Base-by-base conservation (phyloP, 2,113 vertebrate species). In the Callorhinus ursinus region DNA sequence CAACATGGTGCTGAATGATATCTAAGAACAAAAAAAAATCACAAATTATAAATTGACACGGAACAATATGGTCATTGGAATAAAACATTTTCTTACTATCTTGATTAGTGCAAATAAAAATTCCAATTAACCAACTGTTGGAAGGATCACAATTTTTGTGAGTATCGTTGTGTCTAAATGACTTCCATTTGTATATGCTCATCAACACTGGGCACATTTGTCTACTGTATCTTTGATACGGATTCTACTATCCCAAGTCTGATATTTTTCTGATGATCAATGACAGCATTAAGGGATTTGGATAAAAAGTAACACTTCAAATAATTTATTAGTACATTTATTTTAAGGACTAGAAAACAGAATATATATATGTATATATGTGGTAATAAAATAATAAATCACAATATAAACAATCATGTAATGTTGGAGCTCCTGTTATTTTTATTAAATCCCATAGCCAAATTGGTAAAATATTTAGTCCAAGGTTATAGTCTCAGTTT, bases 401-500 rank as follows among this genome's bases (percentile, higher is more conserved):
- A 67, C 18, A 84, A 14, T 53, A 81, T 77, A 49, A 87, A 51
- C 28, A 61, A 57, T 86, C 14, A 49, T 55, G 55, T 10, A 61
- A 4, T 90, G 10, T 71, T 88, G 33, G 24, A 71, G 3, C 8
- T 14, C 10, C 42, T 71, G 13, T 4, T 16, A 65, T n/a, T 72
- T 88, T 76, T 51, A 91, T 82, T 91, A 74, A 71, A 79, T 7
- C 5, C 15, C 24, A 2, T 87, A 59, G 63, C 28, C 72, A 91
- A n/a, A 46, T 39, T 55, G 49, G 69, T 51, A 22, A 84, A 93
- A 82, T 81, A 21, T 81, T 83, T 76, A 63, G 59, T 46, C 36
- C 72, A 81, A 90, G 67, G 94, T 90, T 90, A 90, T 55, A 71
- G 6, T 97, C 67, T 85, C 46, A 46, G 46, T 90, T 95, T 95